Evolutionary conservation across 2,113 vertebrate genomes (phyloP), one percentile per base, ranked within the genome.

Genomic region (Rhipidura dahli): DNA sequence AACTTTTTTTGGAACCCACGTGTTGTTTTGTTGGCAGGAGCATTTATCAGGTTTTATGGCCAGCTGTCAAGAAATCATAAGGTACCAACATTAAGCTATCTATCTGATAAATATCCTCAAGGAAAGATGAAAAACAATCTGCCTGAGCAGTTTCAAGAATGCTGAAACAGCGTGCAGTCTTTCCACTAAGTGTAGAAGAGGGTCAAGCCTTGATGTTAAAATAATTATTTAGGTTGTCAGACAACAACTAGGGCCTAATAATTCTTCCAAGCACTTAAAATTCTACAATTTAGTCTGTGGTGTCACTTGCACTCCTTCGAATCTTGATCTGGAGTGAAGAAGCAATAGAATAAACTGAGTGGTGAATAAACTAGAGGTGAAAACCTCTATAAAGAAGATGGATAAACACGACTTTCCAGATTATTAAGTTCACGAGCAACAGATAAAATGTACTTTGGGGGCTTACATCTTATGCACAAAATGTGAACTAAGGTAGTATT

Each of bases 31-130:
- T 78, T 95, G 87, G 78, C 87, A 96, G 87, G 47, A 96, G 14
- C 44, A 96, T 97, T 90, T 84, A 92, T 96, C 83, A 96, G 59
- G 40, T 81, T 96, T 96, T 93, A 96, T 64, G 77, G 83, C 84
- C 92, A 96, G 83, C 87, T 96, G 92, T 95, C 96, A 95, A 94
- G 88, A 82, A 96, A 94, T 93, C 73, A 73, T 75, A 94, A 92
- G 93, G 39, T 75, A 89, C 22, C 6, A 7, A 51, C 47, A 89
- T 83, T 75, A 94, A 91, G 27, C 45, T 90, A 97, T 84, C 78
- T 91, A 44, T 76, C 86, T 92, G 85, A 97, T 87, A 96, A 91
- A 95, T 64, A 75, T 81, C 69, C 68, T 84, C 51, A 66, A 83
- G 44, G 12, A 83, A 93, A 68, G 31, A 81, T 16, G 44, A 73